Base-by-base conservation (phyloP, 2,888 invertebrate species). In the Caradrina clavipalpis region DNA sequence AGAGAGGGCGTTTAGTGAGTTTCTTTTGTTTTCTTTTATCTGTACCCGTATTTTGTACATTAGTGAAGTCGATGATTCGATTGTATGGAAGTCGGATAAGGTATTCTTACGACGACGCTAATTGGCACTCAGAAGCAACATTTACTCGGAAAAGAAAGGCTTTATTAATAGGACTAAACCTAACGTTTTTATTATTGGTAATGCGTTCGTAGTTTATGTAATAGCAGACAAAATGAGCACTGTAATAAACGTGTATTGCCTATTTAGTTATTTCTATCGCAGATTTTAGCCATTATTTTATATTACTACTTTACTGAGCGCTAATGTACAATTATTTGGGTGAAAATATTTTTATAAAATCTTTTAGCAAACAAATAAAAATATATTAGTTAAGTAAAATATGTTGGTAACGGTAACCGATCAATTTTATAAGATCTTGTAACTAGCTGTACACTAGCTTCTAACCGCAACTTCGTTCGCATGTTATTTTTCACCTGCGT, bases 61-160 rank as follows among this genome's bases (percentile, higher is more conserved):
- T 88, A 90, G 82, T 74, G 69, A 87, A 87, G 85, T 86, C 78
- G 80, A 79, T 87, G 88, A 90, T 91, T 88, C 86, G 84, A 90
- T 89, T 89, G 88, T 87, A 85, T 86, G 86, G 85, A 85, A 88
- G 86, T 39, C 47, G 54, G 67, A 79, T 84, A 86, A 87, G 79
- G 77, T 85, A 75, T 85, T 84, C 84, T 88, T 87, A 88, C 74
- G 65, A 82, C 69, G 73, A 73, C 74, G 58, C 73, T 86, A 89
- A 90, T 88, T 88, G 87, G 85, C 85, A 83, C 78, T 56, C 49
- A 54, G 55, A 26, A 51, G 60, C 21, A 53, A 35, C 10, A 39
- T 39, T 50, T 35, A 51, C 64, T 69, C 21, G 8, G 56, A 57
- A 11, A 64, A 47, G 5, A 35, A 39, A 26, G 26, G 3, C 7